Conservation (phyloP, 2,888 invertebrate genomes). For the Lamellibrachia satsuma region DNA sequence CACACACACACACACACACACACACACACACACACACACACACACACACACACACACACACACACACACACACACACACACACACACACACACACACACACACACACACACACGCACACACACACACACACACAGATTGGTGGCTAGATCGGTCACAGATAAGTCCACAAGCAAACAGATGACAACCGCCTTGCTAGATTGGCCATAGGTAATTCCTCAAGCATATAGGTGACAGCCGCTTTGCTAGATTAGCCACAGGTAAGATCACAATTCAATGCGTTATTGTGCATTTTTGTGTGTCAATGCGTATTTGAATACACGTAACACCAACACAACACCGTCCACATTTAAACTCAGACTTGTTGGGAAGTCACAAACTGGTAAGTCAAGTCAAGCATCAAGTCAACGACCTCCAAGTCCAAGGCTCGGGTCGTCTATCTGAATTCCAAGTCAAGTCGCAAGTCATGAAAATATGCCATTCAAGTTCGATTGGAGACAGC, state of each 20-base stretch:
- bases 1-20: too few relatives aligned
- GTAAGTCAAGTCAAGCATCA: too few relatives aligned
- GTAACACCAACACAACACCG: not conserved
- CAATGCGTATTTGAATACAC: not conserved
- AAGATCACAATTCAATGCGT: not conserved
- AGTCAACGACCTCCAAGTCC: too few relatives aligned
- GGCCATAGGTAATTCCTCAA: constrained; percentile 78
- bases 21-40: too few relatives aligned
- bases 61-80: too few relatives aligned
- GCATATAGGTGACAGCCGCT: constrained; percentile 94
- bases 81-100: too few relatives aligned
- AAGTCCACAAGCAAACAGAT: constrained; percentile 76
- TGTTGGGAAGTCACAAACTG: too few relatives aligned
- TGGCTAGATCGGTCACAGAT: constrained; percentile 92
- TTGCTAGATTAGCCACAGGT: constrained; percentile 32
- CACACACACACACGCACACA: constrained; percentile 98
- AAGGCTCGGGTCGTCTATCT: too few relatives aligned
- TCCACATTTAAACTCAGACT: not conserved
- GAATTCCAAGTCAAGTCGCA: too few relatives aligned
- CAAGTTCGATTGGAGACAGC: too few relatives aligned
- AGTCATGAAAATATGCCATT: too few relatives aligned
- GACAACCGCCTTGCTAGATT: constrained; percentile 92
- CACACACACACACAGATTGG: constrained; percentile 89
- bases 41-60: too few relatives aligned
- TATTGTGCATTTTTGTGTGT: not conserved